These are phyloP conservation scores for Caenorhabditis sulstoni DNA, from an alignment of 2,888 invertebrate species.

Conservation along the genomic window DNA sequence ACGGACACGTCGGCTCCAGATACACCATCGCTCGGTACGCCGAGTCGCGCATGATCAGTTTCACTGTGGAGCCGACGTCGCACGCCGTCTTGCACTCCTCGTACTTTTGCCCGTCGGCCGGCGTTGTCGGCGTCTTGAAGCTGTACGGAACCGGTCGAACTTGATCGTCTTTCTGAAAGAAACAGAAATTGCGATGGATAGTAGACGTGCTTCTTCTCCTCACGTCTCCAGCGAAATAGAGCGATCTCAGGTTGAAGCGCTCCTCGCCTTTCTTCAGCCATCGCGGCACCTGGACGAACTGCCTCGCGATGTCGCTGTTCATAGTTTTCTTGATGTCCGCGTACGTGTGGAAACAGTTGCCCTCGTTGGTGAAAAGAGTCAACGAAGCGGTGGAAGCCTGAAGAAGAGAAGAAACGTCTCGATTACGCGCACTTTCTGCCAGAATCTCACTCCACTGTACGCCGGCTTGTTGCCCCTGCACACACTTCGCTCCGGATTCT, in stretches of 20 bases:
- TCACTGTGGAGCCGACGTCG: constrained; percentile 20
- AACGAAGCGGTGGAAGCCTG: not conserved
- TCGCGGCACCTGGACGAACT: constrained; percentile 23
- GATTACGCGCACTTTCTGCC: too few species aligned
- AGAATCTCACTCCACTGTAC: constrained; percentile 1
- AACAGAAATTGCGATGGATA: too few species aligned
- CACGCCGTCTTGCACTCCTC: constrained; percentile 13
- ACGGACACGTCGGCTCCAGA: not conserved
- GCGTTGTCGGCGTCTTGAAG: not conserved
- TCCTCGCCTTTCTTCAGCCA: constrained; percentile 24
- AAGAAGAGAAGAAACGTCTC: not conserved
- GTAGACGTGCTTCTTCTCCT: too few species aligned
- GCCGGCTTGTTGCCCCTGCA: constrained; percentile 21
- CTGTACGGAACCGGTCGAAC: not conserved
- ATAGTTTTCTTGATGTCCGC: not conserved
- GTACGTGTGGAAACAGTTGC: constrained; percentile 7
- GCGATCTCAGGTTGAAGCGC: constrained; percentile 1
- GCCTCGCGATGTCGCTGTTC: not conserved
- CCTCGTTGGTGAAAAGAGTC: constrained; percentile 28
- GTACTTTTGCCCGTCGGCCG: not conserved
- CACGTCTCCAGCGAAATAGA: constrained; percentile 23
- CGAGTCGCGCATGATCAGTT: not conserved
- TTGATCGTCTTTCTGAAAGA: not conserved
- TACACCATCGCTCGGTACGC: constrained; percentile 8
- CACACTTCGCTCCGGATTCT: constrained; percentile 1